Conservation (phyloP, 2,888 invertebrate species). For the Eristalinus sepulchralis region DNA sequence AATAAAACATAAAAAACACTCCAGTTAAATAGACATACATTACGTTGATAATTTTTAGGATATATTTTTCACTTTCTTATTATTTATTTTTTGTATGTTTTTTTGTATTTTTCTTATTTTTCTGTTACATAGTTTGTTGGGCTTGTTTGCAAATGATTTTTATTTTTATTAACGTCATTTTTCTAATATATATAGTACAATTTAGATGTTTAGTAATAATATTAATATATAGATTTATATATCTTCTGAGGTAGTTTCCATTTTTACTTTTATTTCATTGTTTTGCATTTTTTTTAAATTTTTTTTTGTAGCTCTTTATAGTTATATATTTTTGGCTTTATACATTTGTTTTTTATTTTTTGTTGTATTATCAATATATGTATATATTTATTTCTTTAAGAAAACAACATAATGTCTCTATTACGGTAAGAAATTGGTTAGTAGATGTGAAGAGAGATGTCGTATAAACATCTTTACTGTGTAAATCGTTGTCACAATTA, state of each 20-base stretch:
- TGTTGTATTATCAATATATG: slow-evolving; percentile 57
- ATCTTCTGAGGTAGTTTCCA: slow-evolving; percentile 70
- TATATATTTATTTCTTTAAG: slow-evolving; percentile 41
- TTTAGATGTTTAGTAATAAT: slow-evolving; percentile 63
- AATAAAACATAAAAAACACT: slow-evolving; percentile 46
- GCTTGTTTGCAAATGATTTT: slow-evolving; percentile 57
- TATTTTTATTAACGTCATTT: slow-evolving; percentile 50
- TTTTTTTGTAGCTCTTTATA: slow-evolving; percentile 61
- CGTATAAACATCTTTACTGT: slow-evolving; percentile 68
- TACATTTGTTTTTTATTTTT: slow-evolving; percentile 51
- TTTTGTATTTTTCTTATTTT: slow-evolving; percentile 15
- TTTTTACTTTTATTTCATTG: slow-evolving; percentile 70
- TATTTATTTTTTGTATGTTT: slow-evolving; percentile 17
- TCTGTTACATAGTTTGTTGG: slow-evolving; percentile 45
- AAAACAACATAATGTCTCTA: slow-evolving; percentile 51
- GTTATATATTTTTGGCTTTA: slow-evolving; percentile 70
- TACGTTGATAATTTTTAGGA: slow-evolving; percentile 48
- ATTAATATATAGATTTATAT: slow-evolving; percentile 66
- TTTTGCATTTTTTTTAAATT: slow-evolving; percentile 32
- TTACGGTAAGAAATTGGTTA: slow-evolving; percentile 66
- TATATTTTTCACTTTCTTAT: slow-evolving; percentile 30
- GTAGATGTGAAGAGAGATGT: slow-evolving; percentile 62
- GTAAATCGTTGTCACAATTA: slow-evolving; percentile 71
- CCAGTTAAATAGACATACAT: slow-evolving; percentile 65
- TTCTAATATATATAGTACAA: slow-evolving; percentile 68